Base-by-base conservation (phyloP, 1,140 invertebrate species). In the Drosophila nikananu region DNA sequence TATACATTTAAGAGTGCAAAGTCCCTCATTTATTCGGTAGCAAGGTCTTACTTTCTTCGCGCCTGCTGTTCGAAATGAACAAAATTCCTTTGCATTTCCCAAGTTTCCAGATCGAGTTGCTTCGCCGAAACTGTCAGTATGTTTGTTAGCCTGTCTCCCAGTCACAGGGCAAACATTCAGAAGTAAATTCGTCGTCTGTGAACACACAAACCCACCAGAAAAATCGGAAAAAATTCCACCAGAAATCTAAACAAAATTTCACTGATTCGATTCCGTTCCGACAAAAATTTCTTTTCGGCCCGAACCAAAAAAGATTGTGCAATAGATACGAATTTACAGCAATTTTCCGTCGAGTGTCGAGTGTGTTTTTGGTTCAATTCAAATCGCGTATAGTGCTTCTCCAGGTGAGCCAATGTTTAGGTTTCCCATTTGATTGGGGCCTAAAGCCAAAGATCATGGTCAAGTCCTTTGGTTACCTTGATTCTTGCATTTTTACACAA, bases 151-250 rank as follows among this genome's bases (percentile, higher is more conserved):
- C 12, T 60, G 32, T 19, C 19, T 25, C 13, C 13, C 25, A 25
- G 37, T 32, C 59, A 19, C 9, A 51, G n/a, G 55, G 44, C 21
- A 60, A 21, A 41, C 46, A 32, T 25, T 83, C 65, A 83, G 77
- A 72, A 70, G 37, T 67, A 51, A 39, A 83, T 67, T 67, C 61
- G 76, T 73, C 63, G 76, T 74, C 60, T 60, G 58, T 52, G 65
- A 79, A 71, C 81, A 61, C 67, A 72, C 66, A 73, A 49, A 12
- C 64, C 80, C 51, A 62, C 64, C 54, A 59, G 54, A 66, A 54
- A 80, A 76, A 35, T 62, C 74, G 61, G 81, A 66, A 76, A 83
- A 82, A 83, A 42, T 58, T 59, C 39, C 19, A 30, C 23, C 52
- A 44, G 61, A 75, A 75, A 73, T 61, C 23, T 60, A 17, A 3